Conservation (phyloP, 2,113 vertebrate genomes). For the Emydura subglobosa region DNA sequence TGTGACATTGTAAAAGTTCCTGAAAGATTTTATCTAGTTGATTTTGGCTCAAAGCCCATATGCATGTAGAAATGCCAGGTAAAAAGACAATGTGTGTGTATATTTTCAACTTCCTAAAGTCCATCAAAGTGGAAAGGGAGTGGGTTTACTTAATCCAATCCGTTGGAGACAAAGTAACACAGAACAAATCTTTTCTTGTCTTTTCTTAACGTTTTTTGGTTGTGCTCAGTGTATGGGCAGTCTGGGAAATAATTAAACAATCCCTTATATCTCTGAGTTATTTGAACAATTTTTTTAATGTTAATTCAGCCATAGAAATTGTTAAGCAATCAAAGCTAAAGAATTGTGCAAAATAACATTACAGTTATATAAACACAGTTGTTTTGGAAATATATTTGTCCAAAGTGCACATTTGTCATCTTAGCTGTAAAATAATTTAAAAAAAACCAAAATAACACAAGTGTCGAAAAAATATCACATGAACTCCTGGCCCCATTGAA, state of each 20-base stretch:
- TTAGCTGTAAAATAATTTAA: background rate
- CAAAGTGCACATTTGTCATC: fast-evolving
- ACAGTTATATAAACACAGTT: constrained; percentile 57
- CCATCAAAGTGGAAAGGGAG: constrained; percentile 51
- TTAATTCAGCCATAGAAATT: constrained; percentile 17
- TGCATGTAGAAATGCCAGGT: constrained; percentile 69
- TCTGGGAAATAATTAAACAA: background rate
- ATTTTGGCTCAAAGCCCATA: constrained; percentile 82
- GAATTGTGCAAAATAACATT: constrained; percentile 32
- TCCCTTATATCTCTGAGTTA: constrained; percentile 12
- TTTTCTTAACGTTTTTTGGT: background rate
- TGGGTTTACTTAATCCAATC: constrained; percentile 56
- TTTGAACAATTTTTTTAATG: constrained; percentile 26
- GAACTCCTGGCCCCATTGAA: background rate
- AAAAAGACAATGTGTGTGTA: constrained; percentile 67
- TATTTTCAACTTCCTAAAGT: constrained; percentile 67
- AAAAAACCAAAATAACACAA: background rate
- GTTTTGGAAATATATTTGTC: background rate
- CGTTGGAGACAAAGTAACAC: constrained; percentile 36
- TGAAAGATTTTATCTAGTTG: constrained; percentile 90
- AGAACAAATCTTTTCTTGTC: constrained; percentile 36
- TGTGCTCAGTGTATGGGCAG: background rate
- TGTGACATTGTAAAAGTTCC: constrained; percentile 93
- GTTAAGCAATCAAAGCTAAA: constrained; percentile 39
- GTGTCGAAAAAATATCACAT: background rate